Conservation (phyloP, 2,888 invertebrate species). For the Gisinianus flammeolus region DNA sequence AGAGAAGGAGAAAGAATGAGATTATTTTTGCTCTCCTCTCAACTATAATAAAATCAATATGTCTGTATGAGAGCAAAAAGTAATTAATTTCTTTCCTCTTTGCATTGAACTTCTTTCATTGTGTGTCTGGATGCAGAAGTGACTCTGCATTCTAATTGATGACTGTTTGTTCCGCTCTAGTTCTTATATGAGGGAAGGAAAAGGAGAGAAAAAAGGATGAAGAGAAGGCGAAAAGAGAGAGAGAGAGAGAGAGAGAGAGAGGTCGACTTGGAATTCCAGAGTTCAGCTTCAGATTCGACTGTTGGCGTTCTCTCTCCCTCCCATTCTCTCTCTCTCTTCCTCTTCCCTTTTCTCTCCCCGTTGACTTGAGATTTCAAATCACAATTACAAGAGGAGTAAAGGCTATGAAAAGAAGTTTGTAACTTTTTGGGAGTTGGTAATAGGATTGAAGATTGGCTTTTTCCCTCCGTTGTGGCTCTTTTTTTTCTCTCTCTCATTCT, state of each 20-base stretch:
- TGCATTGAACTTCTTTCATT: conserved; percentile 22
- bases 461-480: neutral
- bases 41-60: conserved; percentile 18
- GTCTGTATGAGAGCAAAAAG: conserved; percentile 14
- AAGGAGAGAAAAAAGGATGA: neutral
- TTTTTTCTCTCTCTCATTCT: neutral
- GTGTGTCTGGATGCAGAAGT: conserved; percentile 20
- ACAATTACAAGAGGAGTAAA: conserved; percentile 19
- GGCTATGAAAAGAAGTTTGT: conserved; percentile 23
- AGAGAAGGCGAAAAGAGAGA: neutral
- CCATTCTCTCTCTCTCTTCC: neutral
- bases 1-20: neutral
- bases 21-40: too few species aligned
- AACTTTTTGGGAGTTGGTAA: conserved; percentile 32
- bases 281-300: neutral
- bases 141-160: conserved; percentile 32
- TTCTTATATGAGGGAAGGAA: conserved; percentile 6
- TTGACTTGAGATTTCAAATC: conserved; percentile 34
- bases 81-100: conserved; percentile 27
- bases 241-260: neutral
- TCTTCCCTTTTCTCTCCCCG: conserved; percentile 4
- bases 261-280: conserved; percentile 4
- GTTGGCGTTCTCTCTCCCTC: neutral
- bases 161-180: conserved; percentile 25
- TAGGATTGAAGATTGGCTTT: conserved; percentile 18